phyloP scores from a whole-genome alignment of 92 coral and sea anemone genomes.

The Siderastrea radians region DNA sequence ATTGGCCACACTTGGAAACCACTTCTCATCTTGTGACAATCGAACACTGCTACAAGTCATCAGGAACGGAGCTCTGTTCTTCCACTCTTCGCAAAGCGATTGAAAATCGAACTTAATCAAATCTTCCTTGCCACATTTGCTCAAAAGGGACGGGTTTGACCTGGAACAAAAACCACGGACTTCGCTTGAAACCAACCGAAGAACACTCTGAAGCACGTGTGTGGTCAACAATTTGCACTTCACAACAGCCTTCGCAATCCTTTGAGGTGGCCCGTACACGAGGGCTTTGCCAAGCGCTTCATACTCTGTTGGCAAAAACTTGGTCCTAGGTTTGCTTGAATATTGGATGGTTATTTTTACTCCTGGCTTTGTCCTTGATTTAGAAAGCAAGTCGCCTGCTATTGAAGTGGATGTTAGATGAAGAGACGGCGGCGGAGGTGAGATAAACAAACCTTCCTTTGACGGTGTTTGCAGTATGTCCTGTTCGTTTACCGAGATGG shows the following conservation, averaged over 20 bases:
- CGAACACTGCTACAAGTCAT: conserved; percentile 33
- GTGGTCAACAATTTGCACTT: conserved; percentile 38
- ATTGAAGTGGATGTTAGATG: conserved; percentile 22
- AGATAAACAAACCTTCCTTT: conserved; percentile 3
- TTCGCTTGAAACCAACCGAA: conserved; percentile 50
- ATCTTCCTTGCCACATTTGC: conserved; percentile 45
- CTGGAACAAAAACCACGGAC: conserved; percentile 62
- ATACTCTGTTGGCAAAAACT: conserved; percentile 21
- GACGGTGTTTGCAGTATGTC: conserved; percentile 1
- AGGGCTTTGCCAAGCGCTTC: conserved; percentile 61
- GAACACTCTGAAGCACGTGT: conserved; percentile 60
- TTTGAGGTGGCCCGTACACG: conserved; percentile 44
- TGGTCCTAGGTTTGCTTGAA: conserved; percentile 46
- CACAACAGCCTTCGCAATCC: conserved; percentile 57
- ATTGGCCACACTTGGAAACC: conserved; percentile 38
- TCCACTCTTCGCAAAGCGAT: conserved; percentile 65
- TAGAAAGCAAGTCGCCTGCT: neutral
- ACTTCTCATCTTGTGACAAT: neutral
- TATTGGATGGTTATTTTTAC: conserved; percentile 35
- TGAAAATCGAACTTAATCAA: conserved; percentile 37
- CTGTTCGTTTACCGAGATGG: neutral
- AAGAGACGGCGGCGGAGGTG: conserved; percentile 3
- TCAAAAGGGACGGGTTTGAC: conserved; percentile 60
- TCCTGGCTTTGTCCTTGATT: neutral
- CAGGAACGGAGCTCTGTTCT: conserved; percentile 59